phyloP scores from a whole-genome alignment of 2,888 invertebrate genomes.

The Eretmocerus hayati region DNA sequence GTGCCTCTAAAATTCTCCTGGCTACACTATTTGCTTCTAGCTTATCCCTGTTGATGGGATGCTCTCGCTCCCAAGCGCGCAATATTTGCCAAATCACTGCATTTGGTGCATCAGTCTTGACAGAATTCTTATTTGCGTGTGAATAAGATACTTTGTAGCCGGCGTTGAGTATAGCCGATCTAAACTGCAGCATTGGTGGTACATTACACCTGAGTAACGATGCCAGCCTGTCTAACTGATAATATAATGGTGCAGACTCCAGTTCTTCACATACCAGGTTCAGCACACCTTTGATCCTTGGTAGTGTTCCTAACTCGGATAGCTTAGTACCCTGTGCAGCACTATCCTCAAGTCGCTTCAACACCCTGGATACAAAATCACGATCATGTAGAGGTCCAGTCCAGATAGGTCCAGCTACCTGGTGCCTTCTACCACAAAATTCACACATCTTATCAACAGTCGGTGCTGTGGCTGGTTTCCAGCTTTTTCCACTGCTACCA shows the following conservation, averaged over 20 bases:
- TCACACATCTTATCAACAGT: slow-evolving; percentile 61
- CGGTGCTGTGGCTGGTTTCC: slow-evolving; percentile 64
- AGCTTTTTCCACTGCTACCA: slow-evolving; percentile 50
- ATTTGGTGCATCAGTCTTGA: slow-evolving; percentile 89
- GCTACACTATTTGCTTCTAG: slow-evolving; percentile 51
- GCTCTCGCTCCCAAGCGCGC: slow-evolving; percentile 66
- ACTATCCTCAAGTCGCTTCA: slow-evolving; percentile 43
- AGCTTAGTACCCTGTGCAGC: slow-evolving; percentile 44
- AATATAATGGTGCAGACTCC: slow-evolving; percentile 83
- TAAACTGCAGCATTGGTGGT: slow-evolving; percentile 46
- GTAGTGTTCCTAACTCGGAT: slow-evolving; percentile 65
- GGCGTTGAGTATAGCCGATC: slow-evolving; percentile 84
- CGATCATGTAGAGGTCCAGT: slow-evolving; percentile 75
- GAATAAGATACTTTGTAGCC: slow-evolving; percentile 89
- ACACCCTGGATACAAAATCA: slow-evolving; percentile 65
- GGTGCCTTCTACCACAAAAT: slow-evolving; percentile 69
- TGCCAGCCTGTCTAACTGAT: slow-evolving; percentile 63
- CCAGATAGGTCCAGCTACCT: slow-evolving; percentile 94
- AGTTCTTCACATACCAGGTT: slow-evolving; percentile 79
- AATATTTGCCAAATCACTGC: slow-evolving; percentile 87
- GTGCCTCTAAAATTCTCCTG: slow-evolving; percentile 54
- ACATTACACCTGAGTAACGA: slow-evolving; percentile 37
- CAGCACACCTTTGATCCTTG: slow-evolving; percentile 73
- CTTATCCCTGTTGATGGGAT: slow-evolving; percentile 62
- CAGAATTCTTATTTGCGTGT: slow-evolving; percentile 78